Evolutionary conservation across 2,888 invertebrate species (phyloP), one percentile per base, ranked within the genome.

Genomic region (Melanophora roralis): DNA sequence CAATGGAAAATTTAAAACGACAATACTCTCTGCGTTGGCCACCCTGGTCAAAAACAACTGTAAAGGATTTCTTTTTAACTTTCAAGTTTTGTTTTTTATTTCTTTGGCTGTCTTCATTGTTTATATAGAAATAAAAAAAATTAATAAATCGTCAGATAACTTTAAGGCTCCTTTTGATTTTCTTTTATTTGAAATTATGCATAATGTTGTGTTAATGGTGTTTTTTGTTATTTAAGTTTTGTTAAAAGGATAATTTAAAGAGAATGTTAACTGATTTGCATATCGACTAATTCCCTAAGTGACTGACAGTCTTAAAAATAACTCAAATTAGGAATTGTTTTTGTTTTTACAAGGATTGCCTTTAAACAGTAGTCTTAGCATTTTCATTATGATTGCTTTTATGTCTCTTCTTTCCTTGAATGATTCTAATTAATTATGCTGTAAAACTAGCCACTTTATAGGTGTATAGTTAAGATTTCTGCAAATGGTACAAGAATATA

Each of bases 121-220:
- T 57, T 57, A 57, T 19, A 3, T 21, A 11, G 11, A 14, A n/a
- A n/a, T 27, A n/a, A 19, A 36, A 16, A 16, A 21, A 8, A 12
- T 21, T 53, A 34, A 43, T 71, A 72, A 72, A 53, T 62, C 40
- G 47, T 55, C 53, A 23, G 51, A 62, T 34, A 55, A 47, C 62
- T 36, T 55, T 11, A 8, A 19, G 45, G 23, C 43, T 53, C 16
- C 3, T 59, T 60, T 27, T 34, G 4, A 14, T 53, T 19, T 43
- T 32, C 12, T 11, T 8, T 60, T 16, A 47, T 23, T 62, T 12
- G 2, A 43, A 55, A 62, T n/a, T 64, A 32, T 14, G 23, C 51
- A 27, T 32, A 72, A 62, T 72, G 55, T 53, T 12, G 45, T 55
- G 72, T 47, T 72, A 55, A 72, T 64, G 45, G 55, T 72, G 62